Evolutionary conservation across 2,888 invertebrate species (phyloP).

Genomic region (Spicauda simplicius): DNA sequence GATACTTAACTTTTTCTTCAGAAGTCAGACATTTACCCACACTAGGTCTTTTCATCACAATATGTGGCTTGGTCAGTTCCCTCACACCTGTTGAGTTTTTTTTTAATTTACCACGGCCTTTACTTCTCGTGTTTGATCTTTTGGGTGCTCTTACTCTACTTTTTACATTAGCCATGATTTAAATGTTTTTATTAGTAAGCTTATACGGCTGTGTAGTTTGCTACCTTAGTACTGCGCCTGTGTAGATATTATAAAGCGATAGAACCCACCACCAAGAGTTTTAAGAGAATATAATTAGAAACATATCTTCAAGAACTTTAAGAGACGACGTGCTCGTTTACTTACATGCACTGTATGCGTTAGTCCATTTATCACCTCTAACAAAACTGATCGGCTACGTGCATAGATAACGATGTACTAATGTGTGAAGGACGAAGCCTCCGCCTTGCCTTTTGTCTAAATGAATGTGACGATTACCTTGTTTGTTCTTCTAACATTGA

Average conservation of each 20-base stretch:
- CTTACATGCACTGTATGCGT: slow-evolving; percentile 76
- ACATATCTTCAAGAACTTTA: slow-evolving; percentile 41
- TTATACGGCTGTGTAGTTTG: slow-evolving; percentile 46
- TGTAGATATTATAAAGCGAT: slow-evolving; percentile 49
- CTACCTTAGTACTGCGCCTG: slow-evolving; percentile 44
- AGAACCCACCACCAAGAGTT: slow-evolving; percentile 67
- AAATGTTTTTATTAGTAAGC: slow-evolving; percentile 63
- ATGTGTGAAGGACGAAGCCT: slow-evolving; percentile 78
- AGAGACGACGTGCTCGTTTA: slow-evolving; percentile 58
- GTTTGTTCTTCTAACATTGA: slow-evolving; percentile 54
- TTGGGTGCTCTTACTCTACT: slow-evolving; percentile 66
- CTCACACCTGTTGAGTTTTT: slow-evolving; percentile 55
- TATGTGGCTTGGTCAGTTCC: slow-evolving; percentile 28
- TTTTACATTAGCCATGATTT: slow-evolving; percentile 74
- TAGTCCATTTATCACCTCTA: slow-evolving; percentile 79
- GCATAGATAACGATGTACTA: slow-evolving; percentile 78
- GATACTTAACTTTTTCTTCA: slow-evolving; percentile 39
- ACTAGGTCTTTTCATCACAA: slow-evolving; percentile 45
- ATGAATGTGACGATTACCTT: slow-evolving; percentile 75
- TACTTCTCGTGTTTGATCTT: slow-evolving; percentile 56
- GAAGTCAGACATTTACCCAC: slow-evolving; percentile 32
- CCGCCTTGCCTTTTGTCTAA: slow-evolving; percentile 69
- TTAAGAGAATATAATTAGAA: slow-evolving; percentile 56
- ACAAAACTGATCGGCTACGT: slow-evolving; percentile 71
- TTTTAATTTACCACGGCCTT: slow-evolving; percentile 57